phyloP scores from a whole-genome alignment of 2,888 invertebrate genomes.

The Eilema depressum region DNA sequence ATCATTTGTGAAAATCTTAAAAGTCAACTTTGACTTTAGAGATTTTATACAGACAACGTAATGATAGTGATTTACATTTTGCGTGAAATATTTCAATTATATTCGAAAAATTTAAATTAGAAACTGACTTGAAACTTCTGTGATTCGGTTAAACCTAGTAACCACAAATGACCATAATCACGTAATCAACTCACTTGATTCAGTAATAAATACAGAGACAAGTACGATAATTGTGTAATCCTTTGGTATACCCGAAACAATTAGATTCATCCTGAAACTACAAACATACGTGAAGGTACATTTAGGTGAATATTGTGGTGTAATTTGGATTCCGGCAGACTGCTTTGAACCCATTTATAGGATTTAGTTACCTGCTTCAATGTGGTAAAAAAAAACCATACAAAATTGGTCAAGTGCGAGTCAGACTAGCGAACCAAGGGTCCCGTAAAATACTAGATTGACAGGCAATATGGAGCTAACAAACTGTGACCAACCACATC shows the following conservation, averaged over 20 bases:
- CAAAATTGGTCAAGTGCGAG: background rate
- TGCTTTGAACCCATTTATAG: background rate
- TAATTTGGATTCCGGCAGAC: background rate
- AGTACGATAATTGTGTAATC: background rate
- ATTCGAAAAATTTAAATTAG: background rate
- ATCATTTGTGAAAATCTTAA: slow-evolving; percentile 41
- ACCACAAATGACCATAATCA: too few species aligned
- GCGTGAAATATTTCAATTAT: too few species aligned
- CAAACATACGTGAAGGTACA: background rate
- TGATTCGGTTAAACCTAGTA: too few species aligned
- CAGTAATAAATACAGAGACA: too few species aligned
- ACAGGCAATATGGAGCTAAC: too few species aligned
- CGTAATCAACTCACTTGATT: too few species aligned
- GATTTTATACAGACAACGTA: background rate
- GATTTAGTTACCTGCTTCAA: background rate
- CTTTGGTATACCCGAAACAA: background rate
- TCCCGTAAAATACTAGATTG: too few species aligned
- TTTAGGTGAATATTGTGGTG: background rate
- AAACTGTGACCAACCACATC: too few species aligned
- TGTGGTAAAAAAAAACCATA: background rate
- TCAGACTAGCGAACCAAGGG: too few species aligned
- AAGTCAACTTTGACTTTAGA: slow-evolving; percentile 9
- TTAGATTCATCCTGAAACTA: background rate
- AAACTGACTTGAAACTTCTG: background rate
- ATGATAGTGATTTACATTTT: background rate